Conservation (phyloP, 2,888 invertebrate genomes). For the Stenodera caucasica region DNA sequence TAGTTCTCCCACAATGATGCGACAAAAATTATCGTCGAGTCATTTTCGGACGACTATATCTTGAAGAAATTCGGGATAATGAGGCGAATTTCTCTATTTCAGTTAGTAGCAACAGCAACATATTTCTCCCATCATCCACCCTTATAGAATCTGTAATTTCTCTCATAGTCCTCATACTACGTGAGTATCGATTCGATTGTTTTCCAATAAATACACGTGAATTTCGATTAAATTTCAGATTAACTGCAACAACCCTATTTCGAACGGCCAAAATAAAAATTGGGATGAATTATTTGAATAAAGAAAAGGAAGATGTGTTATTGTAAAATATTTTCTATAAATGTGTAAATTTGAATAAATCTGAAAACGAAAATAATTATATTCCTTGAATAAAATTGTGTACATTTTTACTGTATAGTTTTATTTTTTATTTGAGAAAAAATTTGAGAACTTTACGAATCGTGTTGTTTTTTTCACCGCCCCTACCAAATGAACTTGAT, state of each 20-base stretch:
- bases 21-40: too few species aligned
- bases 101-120: constrained; percentile 19
- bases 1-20: too few species aligned
- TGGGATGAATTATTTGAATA: background rate
- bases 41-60: background rate
- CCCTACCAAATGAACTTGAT: too few species aligned
- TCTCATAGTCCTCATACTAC: constrained; percentile 17
- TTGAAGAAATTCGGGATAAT: background rate
- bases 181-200: constrained; percentile 19
- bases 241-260: constrained; percentile 18
- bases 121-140: constrained; percentile 18
- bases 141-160: constrained; percentile 19
- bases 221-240: constrained; percentile 14
- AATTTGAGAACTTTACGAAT: too few species aligned
- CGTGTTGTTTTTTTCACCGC: too few species aligned
- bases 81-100: constrained; percentile 16
- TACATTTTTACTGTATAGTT: constrained; percentile 34
- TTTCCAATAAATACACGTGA: background rate
- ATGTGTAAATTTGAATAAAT: constrained; percentile 33
- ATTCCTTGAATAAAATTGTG: constrained; percentile 38
- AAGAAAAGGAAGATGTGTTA: constrained; percentile 16
- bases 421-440: constrained; percentile 11
- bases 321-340: constrained; percentile 39
- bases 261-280: constrained; percentile 19
- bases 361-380: constrained; percentile 18